Base-by-base conservation (phyloP, 2,888 invertebrate genomes). In the Melinaea menophilus region DNA sequence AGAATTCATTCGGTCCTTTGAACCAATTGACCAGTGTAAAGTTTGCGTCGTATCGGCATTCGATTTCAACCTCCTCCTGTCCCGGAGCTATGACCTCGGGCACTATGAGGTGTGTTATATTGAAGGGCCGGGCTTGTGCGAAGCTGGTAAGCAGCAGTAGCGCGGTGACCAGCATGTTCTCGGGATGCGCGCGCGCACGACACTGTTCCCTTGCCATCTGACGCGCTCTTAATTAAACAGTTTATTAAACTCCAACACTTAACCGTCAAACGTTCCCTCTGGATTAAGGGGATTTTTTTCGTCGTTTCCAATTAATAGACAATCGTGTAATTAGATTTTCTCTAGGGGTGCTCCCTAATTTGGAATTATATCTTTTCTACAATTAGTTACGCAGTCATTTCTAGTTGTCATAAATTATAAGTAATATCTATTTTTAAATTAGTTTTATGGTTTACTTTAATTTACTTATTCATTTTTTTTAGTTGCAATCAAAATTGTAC, bases 181-280 rank as follows among this genome's bases (percentile, higher is more conserved):
- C 82, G 71, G 75, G 75, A 70, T 79, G 82, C 81, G 79, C 77
- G 82, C 86, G 76, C 80, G 78, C 78, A 76, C 79, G 77, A 75
- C 79, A 87, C 88, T 88, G 87, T 76, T 79, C 78, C 78, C 79
- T 74, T 75, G 74, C 79, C 75, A 76, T 74, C 78, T 77, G 77
- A 79, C 84, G 77, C 81, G 76, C 74, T 80, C 86, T 88, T 88
- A 90, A 90, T 90, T 90, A 89, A 85, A 80, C 86, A 83, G 88
- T 88, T 89, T 86, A 88, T 85, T 90, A 89, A 89, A 82, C 89
- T 83, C 83, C 79, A 79, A 87, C 88, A 89, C 88, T 90, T 84
- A 85, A 86, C 83, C 80, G 85, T 81, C 75, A 73, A 76, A 77
- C 69, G 75, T 77, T 81, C 83, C 83, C 82, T 75, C 73, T 72